phyloP scores from a whole-genome alignment of 1,140 invertebrate genomes.

The Cotesia glomerata region DNA sequence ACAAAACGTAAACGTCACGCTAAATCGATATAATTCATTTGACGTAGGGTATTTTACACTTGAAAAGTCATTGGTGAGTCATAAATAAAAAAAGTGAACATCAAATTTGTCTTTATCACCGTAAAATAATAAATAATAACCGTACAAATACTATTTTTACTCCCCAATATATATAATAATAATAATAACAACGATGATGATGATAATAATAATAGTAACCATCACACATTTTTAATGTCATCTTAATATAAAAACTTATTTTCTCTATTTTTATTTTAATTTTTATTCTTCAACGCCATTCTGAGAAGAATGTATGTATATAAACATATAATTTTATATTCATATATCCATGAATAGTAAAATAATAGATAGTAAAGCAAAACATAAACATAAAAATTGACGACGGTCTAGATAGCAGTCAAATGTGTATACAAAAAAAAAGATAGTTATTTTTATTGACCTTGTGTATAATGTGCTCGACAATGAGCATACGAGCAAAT shows the following conservation, averaged over 20 bases:
- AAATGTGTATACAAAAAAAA: background rate
- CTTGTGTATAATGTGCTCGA: constrained; percentile 34
- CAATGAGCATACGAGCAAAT: background rate
- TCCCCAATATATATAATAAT: background rate
- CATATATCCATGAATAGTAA: background rate
- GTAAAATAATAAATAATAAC: no score
- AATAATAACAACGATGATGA: no score
- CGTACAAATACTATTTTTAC: background rate
- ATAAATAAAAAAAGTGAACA: background rate
- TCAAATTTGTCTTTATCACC: no score
- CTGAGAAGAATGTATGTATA: no score
- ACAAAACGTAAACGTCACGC: background rate
- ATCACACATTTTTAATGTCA: no score
- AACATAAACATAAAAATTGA: background rate
- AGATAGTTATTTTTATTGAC: constrained; percentile 34
- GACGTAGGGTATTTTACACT: background rate
- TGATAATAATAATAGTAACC: no score
- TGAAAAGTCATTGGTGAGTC: background rate
- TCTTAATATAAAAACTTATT: no score
- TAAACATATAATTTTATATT: no score
- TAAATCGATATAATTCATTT: background rate
- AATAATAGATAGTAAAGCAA: background rate
- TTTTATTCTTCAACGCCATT: no score
- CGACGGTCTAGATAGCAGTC: constrained; percentile 9
- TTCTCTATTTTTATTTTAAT: no score